Base-by-base conservation (phyloP, 2,113 vertebrate species). In the Pyrgilauda ruficollis region DNA sequence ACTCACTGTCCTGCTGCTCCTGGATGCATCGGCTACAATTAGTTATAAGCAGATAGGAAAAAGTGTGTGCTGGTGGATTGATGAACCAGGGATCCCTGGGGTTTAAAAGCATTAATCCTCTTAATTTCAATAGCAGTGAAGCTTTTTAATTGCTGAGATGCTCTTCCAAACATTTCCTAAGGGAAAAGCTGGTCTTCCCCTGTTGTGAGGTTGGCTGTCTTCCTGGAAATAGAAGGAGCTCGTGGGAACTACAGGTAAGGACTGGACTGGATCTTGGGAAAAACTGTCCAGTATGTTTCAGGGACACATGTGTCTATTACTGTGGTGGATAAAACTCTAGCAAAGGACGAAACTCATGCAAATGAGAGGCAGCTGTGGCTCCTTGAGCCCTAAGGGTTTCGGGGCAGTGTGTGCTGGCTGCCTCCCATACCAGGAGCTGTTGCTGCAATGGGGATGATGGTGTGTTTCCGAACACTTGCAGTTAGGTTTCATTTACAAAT, bases 401-500 rank as follows among this genome's bases (percentile, higher is more conserved):
- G 23, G 43, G 28, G 31, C 55, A 76, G 31, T 24, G 11, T 73
- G 55, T 86, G 46, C 86, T 44, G 21, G 69, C 56, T 69, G 81
- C 15, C 14, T 95, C n/a, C 76, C 9, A 0, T 27, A 19, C 44
- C 11, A 41, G 77, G 88, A 91, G 43, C 62, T 91, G 26, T 63
- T n/a, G 10, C 35, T 72, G n/a, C 4, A 15, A 52, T 89, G 58
- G 59, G 49, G 19, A n/a, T 56, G 56, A 83, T 33, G 72, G 43
- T 46, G 62, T 70, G 47, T 82, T 89, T 86, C 49, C 85, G 53
- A 26, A 77, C 27, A 13, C 46, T 90, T 84, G 70, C 15, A 56
- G 33, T 61, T 86, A 84, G 55, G 23, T 92, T 96, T 96, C 18
- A 35, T 78, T 81, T 93, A 52, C 61, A 89, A 79, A 53, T 83